Percentiles rank a stretch among this genome's conserved stretches.
These are phyloP conservation scores for Pseudonaja textilis DNA, from an alignment of 2,113 vertebrate species.

Conservation along the genomic window DNA sequence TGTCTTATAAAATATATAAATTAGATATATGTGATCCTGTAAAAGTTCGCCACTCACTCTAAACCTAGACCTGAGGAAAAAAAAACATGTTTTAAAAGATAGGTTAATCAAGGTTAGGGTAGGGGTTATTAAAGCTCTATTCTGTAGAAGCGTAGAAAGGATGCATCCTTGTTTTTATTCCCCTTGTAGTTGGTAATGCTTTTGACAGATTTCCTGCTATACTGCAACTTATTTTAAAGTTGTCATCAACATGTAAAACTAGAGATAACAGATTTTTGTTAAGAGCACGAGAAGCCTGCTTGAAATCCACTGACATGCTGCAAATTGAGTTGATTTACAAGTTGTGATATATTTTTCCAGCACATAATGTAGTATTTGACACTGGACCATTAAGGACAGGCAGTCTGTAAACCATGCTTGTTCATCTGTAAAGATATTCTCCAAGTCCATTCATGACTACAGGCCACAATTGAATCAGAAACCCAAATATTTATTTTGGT, in stretches of 20 bases:
- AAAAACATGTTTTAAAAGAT: background rate
- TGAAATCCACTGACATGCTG: background rate
- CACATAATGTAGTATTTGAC: background rate
- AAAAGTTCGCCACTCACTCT: background rate
- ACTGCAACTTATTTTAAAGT: background rate
- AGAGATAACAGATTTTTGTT: background rate
- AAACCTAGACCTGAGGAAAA: background rate
- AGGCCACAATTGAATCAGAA: slow-evolving; percentile 16
- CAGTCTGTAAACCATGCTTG: background rate
- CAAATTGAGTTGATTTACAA: background rate
- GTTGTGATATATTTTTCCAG: background rate
- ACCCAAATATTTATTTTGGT: slow-evolving; percentile 65
- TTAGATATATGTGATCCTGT: background rate
- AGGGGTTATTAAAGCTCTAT: background rate
- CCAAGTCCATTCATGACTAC: background rate
- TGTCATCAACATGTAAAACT: background rate
- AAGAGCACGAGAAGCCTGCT: background rate
- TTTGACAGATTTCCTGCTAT: background rate
- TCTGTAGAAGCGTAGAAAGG: background rate
- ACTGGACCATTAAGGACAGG: background rate
- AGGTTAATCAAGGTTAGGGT: background rate
- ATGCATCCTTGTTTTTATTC: background rate
- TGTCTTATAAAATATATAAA: background rate
- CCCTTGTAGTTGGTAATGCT: background rate
- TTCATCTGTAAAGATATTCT: background rate